Conservation (phyloP, 2,888 invertebrate species). For the Uloborus plumipes region DNA sequence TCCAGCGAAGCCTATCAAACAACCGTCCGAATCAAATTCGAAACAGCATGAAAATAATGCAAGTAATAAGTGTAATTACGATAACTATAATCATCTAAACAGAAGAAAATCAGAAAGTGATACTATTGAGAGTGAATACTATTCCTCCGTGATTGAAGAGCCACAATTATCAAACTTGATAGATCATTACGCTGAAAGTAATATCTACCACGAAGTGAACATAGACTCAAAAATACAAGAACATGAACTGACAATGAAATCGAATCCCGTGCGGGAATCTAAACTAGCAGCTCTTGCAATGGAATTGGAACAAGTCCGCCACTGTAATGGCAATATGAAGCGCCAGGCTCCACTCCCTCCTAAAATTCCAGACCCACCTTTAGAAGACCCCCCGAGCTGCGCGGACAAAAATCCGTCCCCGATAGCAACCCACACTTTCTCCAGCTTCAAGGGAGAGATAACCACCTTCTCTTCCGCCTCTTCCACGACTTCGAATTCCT, state of each 20-base stretch:
- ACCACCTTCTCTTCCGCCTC: constrained; percentile 55
- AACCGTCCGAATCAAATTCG: not conserved
- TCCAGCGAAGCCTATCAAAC: constrained; percentile 47
- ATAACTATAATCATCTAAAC: not conserved
- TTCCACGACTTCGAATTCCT: constrained; percentile 56
- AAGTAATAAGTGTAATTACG: not conserved
- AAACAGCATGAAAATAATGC: not conserved
- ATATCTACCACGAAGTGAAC: constrained; percentile 53
- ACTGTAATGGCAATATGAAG: constrained; percentile 59
- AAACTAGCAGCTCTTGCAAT: constrained; percentile 60
- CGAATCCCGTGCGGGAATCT: constrained; percentile 39
- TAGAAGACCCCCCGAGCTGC: constrained; percentile 56
- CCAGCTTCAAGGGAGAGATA: constrained; percentile 40
- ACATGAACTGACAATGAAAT: constrained; percentile 5
- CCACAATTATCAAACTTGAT: constrained; percentile 17
- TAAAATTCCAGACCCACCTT: constrained; percentile 54
- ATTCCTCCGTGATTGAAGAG: constrained; percentile 22
- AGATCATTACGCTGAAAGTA: constrained; percentile 56
- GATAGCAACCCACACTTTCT: constrained; percentile 10
- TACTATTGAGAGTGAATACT: constrained; percentile 11
- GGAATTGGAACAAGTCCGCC: constrained; percentile 60
- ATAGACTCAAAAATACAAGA: constrained; percentile 12
- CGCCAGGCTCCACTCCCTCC: constrained; percentile 66
- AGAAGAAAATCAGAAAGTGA: constrained; percentile 10
- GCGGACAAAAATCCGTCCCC: constrained; percentile 28